A percentile compares a stretch with the other conserved stretches of the same genome.
phyloP scores from a whole-genome alignment of 1,140 invertebrate genomes.

The Alviniconcha marisindica region DNA sequence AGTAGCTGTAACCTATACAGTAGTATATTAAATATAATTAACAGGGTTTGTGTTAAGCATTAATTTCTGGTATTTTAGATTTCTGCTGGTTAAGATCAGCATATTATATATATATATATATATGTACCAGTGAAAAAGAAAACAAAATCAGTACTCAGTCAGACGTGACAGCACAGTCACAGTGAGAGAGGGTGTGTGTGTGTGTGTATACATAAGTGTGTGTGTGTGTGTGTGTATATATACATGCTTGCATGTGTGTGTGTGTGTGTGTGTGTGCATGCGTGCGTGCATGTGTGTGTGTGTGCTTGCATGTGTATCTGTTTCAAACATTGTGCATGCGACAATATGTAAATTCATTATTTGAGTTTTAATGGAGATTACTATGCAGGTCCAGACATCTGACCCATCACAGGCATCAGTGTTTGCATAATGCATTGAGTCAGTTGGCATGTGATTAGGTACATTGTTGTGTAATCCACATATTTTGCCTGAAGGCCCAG shows the following conservation, averaged over 20 bases:
- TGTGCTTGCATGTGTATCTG: neutral
- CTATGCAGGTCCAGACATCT: neutral
- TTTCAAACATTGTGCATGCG: neutral
- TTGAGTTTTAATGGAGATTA: neutral
- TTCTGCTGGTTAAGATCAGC: too few relatives aligned
- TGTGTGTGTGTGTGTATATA: neutral
- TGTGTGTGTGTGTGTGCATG: neutral
- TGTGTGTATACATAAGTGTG: too few relatives aligned
- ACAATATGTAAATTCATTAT: neutral
- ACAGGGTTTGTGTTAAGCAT: too few relatives aligned
- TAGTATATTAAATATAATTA: too few relatives aligned
- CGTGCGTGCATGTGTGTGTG: neutral
- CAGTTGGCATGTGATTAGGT: neutral
- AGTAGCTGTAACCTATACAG: too few relatives aligned
- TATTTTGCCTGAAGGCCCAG: too few relatives aligned
- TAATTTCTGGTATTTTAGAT: too few relatives aligned
- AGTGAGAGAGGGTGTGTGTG: too few relatives aligned
- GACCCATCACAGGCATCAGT: neutral
- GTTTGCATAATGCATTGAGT: neutral
- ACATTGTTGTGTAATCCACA: neutral
- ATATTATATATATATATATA: too few relatives aligned
- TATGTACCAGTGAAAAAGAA: too few relatives aligned
- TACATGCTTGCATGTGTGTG: neutral
- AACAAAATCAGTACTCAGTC: too few relatives aligned
- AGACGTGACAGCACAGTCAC: too few relatives aligned